Evolutionary conservation across 1,140 invertebrate genomes (phyloP), one percentile per base, ranked within the genome.

Genomic region (Drosophila nannoptera): DNA sequence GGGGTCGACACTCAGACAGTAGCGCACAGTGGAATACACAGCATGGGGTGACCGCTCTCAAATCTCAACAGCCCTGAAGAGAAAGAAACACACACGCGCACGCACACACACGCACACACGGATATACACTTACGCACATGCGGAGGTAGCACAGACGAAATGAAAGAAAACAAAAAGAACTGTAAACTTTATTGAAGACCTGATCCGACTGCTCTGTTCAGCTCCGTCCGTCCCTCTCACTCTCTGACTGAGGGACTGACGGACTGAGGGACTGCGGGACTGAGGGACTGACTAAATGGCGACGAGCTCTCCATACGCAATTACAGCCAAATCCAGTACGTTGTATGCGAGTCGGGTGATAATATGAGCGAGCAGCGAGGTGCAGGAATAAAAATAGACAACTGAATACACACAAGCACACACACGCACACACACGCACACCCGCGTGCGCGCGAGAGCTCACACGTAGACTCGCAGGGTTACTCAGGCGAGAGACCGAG

Each of bases 301-400:
- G 78, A 73, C 69, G 68, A 80, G 69, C 69, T 71, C 78, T 84
- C 81, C 81, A 84, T 84, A 80, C 75, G 78, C 80, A 83, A 83
- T 83, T 84, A 84, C 80, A 63, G 78, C 65, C 71, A 84, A 70
- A 80, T 80, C 81, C 81, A 80, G 62, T 70, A 65, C 78, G 59
- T 65, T 66, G 68, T 73, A 35, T 52, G 62, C 67, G 56, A 36
- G 64, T 48, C 43, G 76, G 63, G 76, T 78, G 80, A 84, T 84
- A 84, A 84, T 84, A 69, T 67, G 75, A 73, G 73, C 66, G 69
- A 78, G 81, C 67, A 59, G 60, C 52, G 22, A 43, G 40, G 55
- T 56, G 52, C 50, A 67, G 77, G 69, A 54, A 59, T 83, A 76
- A 80, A 84, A 84, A 84, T 84, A 83, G 78, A 84, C 72, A 62